A percentile compares a stretch with the other conserved stretches of the same genome.
Evolutionary conservation across 2,113 vertebrate species (phyloP).

Genomic region (Oceanodroma tethys): DNA sequence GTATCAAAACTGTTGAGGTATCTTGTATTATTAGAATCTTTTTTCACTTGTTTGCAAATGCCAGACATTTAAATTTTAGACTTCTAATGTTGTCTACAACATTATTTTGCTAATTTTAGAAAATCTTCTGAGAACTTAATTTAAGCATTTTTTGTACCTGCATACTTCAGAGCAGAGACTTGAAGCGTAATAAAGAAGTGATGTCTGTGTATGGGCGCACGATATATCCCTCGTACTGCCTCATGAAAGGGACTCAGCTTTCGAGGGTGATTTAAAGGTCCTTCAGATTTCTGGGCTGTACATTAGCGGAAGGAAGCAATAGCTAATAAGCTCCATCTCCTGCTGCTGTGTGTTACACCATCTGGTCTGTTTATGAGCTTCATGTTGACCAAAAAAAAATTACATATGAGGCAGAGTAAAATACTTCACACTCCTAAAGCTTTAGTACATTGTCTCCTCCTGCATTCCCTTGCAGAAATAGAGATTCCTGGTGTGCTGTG

Average conservation of each 20-base stretch:
- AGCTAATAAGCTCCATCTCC: constrained; percentile 27
- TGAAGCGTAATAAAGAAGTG: neutral
- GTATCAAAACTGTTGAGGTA: neutral
- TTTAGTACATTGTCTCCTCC: neutral
- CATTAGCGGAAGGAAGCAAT: neutral
- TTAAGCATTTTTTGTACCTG: neutral
- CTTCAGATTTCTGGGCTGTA: neutral
- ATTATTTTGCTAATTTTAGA: neutral
- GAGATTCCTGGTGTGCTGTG: neutral
- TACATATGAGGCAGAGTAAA: neutral
- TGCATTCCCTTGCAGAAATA: neutral
- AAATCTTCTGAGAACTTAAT: neutral
- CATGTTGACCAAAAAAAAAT: neutral
- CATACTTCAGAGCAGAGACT: neutral
- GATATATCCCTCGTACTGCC: neutral
- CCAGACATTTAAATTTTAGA: neutral
- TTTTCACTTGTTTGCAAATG: neutral
- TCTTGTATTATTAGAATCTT: neutral
- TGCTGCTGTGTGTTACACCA: constrained; percentile 24
- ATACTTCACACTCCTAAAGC: neutral
- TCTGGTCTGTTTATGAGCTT: constrained; percentile 21
- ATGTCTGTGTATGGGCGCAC: neutral
- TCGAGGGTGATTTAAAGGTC: neutral
- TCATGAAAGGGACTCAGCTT: neutral
- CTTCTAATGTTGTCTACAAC: neutral